Evolutionary conservation across 2,113 vertebrate genomes (phyloP).

Genomic region (Empidonax alnorum): DNA sequence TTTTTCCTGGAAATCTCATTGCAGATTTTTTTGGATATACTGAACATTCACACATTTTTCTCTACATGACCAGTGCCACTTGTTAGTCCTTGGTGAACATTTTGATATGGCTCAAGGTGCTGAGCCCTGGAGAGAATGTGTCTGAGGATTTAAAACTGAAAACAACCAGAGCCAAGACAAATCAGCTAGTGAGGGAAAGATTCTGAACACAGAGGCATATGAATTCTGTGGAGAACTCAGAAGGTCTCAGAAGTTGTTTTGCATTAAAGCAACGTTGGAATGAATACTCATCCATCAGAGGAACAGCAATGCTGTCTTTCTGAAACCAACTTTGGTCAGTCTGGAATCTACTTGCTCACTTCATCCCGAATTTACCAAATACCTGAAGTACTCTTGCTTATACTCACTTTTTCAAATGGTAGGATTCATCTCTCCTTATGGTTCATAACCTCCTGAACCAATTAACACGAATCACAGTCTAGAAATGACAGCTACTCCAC

Average conservation of each 20-base stretch:
- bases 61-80: background rate
- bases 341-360: background rate
- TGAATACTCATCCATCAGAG: background rate
- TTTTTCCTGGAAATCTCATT: background rate
- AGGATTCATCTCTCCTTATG: background rate
- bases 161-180: background rate
- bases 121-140: background rate
- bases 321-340: background rate
- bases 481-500: background rate
- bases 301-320: background rate
- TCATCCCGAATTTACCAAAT: background rate
- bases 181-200: background rate
- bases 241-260: background rate
- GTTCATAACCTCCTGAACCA: background rate
- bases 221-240: background rate
- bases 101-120: background rate
- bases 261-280: background rate
- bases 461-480: background rate
- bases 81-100: background rate
- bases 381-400: background rate
- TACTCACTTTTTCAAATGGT: background rate
- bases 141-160: background rate
- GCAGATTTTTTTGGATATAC: background rate
- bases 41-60: background rate
- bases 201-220: rapidly evolving